Percentiles rank a stretch among this genome's conserved stretches.
Evolutionary conservation across 2,888 invertebrate genomes (phyloP).

Genomic region (Rhodophaea formosa): DNA sequence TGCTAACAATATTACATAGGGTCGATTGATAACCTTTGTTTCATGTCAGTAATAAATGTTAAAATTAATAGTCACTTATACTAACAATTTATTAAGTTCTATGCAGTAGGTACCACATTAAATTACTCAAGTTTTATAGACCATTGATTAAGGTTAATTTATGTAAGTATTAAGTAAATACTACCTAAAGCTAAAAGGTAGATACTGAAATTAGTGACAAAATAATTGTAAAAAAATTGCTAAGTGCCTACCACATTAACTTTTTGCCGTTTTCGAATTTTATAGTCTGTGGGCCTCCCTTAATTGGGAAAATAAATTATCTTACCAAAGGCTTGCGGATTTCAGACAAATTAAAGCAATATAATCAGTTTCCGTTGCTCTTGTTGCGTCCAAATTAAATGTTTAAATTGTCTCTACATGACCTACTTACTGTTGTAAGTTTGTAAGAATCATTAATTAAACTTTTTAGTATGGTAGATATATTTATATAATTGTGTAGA

Average conservation of each 20-base stretch:
- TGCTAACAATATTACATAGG: too few relatives aligned
- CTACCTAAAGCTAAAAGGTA: constrained; percentile 6
- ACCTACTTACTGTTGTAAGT: neutral
- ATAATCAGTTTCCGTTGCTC: constrained; percentile 31
- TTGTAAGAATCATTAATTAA: neutral
- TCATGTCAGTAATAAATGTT: too few relatives aligned
- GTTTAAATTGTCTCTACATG: neutral
- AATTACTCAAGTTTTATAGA: neutral
- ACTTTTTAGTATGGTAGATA: too few relatives aligned
- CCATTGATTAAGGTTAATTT: neutral
- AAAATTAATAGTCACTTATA: neutral
- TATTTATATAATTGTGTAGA: too few relatives aligned
- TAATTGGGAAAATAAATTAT: constrained; percentile 34
- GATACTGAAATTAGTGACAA: constrained; percentile 16
- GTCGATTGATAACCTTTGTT: too few relatives aligned
- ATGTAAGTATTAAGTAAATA: neutral
- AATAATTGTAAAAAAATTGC: constrained; percentile 16
- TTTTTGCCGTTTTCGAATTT: constrained; percentile 9
- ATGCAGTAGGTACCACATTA: neutral
- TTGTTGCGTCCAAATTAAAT: constrained; percentile 36
- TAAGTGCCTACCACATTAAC: constrained; percentile 8
- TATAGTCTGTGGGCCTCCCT: constrained; percentile 18
- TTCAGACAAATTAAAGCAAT: constrained; percentile 36
- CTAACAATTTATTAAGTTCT: neutral
- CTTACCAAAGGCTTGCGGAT: constrained; percentile 26